phyloP scores from a whole-genome alignment of 2,888 invertebrate species.

The Leptothorax acervorum region DNA sequence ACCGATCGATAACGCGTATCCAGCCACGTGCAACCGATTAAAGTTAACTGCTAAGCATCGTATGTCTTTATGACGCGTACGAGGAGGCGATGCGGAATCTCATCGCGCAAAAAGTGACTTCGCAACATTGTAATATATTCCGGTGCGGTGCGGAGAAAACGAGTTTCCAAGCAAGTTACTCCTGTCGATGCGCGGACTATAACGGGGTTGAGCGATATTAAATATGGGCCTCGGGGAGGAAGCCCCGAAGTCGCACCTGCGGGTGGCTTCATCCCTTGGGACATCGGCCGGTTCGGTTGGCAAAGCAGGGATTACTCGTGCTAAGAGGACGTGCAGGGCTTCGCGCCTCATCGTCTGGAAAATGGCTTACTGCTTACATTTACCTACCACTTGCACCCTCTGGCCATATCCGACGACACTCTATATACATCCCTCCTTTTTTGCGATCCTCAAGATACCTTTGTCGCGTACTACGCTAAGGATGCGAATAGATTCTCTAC shows the following conservation, averaged over 20 bases:
- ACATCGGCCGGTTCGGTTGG: conserved; percentile 74
- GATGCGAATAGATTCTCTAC: conserved; percentile 28
- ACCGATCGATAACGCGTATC: conserved; percentile 45
- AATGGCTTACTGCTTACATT: conserved; percentile 86
- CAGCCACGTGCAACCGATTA: conserved; percentile 24
- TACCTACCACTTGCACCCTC: conserved; percentile 76
- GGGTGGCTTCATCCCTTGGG: conserved; percentile 82
- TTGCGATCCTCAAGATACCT: conserved; percentile 32
- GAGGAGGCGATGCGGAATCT: background rate
- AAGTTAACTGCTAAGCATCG: background rate
- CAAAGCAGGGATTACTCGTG: conserved; percentile 83
- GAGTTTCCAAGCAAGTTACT: conserved; percentile 59
- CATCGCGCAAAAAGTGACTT: conserved; percentile 42
- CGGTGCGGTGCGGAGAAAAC: conserved; percentile 36
- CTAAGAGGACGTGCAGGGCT: conserved; percentile 84
- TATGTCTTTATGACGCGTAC: background rate
- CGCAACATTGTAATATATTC: conserved; percentile 37
- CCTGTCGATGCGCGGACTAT: conserved; percentile 61
- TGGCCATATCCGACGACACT: conserved; percentile 43
- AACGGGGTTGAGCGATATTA: conserved; percentile 76
- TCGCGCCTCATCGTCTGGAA: conserved; percentile 86
- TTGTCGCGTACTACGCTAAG: conserved; percentile 26
- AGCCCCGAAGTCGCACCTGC: conserved; percentile 83
- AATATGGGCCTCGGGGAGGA: conserved; percentile 77
- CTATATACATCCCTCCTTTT: conserved; percentile 32